Conservation (phyloP, 2,113 vertebrate genomes). For the Gadus chalcogrammus region DNA sequence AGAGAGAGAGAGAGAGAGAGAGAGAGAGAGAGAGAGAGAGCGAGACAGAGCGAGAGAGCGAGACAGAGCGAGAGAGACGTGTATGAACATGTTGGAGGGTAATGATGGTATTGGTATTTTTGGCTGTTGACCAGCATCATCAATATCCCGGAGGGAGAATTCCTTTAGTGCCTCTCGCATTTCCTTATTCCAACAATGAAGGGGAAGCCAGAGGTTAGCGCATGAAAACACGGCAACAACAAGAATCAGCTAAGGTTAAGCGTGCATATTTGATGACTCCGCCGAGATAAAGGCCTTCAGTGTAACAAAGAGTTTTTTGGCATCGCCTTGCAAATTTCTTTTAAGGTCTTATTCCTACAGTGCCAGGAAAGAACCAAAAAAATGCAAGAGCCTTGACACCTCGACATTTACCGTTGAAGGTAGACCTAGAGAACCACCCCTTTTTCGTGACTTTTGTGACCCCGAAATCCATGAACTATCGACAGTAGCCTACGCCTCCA, state of each 20-base stretch:
- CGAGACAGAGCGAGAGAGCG: no score
- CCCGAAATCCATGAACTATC: not conserved
- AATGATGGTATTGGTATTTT: not conserved
- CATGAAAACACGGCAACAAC: slow-evolving; percentile 44
- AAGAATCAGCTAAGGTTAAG: slow-evolving; percentile 39
- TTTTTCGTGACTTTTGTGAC: no score
- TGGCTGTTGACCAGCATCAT: slow-evolving; percentile 15
- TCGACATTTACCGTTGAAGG: no score
- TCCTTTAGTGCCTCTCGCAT: slow-evolving; percentile 31
- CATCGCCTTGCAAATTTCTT: slow-evolving; percentile 8
- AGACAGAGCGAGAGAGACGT: no score
- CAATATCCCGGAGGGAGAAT: slow-evolving; percentile 25
- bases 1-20: no score
- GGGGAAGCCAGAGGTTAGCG: slow-evolving; percentile 40
- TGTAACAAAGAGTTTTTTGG: slow-evolving; percentile 48
- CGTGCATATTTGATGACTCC: slow-evolving; percentile 40
- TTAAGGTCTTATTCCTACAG: slow-evolving; percentile 50
- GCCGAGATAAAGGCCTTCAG: slow-evolving; percentile 1
- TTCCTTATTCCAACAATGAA: slow-evolving; percentile 56
- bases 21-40: no score
- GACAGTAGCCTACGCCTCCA: not conserved
- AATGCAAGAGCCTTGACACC: no score
- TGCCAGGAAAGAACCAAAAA: slow-evolving; percentile 28
- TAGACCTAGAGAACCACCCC: no score
- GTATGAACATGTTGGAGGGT: no score